Base-by-base conservation (phyloP, 2,888 invertebrate species). In the Marronus borbonicus region DNA sequence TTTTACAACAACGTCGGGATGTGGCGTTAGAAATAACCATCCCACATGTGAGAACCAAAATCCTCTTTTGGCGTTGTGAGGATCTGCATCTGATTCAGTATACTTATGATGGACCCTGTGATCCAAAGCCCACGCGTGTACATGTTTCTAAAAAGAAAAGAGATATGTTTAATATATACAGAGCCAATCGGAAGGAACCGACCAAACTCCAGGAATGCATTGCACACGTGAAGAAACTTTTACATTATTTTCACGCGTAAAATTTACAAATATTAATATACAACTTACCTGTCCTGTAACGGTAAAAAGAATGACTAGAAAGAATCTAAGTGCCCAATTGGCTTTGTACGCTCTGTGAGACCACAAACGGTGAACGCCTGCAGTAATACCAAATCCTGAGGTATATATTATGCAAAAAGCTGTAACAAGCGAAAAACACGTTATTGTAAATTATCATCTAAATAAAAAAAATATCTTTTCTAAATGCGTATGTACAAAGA, bases 71-170 rank as follows among this genome's bases (percentile, higher is more conserved):
- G 95, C 94, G 88, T 97, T 95, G 86, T 95, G 95, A 0, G 95
- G 95, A 87, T 97, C 97, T 0, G 96, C 94, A 79, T 95, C 94
- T 0, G 96, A 95, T 88, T 97, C 97, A 49, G 95, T 92, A 88
- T 95, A 97, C 86, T 96, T 96, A 89, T 97, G 97, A 86, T 97
- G 97, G 66, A 96, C 95, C 81, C 97, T 90, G 86, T 97, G 97
- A 85, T 97, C 96, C 81, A 96, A 87, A 0, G 95, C 95, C 97
- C 97, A 97, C 3, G 93, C 94, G 87, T 95, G 95, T 2, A 96
- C 94, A 86, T 95, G 94, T 55, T 94, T 92, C 95, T 95, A 2
- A 90, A 89, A 77, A 64, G 44, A 39, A 58, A 36, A 20, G 1
- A 24, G 20, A 69, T 69, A 69, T 31, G 5, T 31, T 24, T 24